Base-by-base conservation (phyloP, 2,797 vertebrate genomes). In the Cyprinella venusta region DNA sequence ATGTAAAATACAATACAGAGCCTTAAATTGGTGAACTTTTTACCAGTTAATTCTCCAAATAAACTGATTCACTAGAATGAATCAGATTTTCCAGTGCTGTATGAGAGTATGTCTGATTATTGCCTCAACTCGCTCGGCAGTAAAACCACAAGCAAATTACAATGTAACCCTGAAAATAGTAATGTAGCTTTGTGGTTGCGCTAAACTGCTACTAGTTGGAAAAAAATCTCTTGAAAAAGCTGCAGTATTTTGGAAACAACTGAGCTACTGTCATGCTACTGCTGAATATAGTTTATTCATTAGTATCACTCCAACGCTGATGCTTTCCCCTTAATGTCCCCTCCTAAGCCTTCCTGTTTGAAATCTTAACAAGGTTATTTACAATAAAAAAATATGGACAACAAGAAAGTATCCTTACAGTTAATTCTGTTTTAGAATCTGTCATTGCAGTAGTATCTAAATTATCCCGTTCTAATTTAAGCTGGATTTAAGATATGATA, bases 401-500 rank as follows among this genome's bases (percentile, higher is more conserved):
- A 50, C 12, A 45, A 33, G 63, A 19, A 74, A 40, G 19, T 15
- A 33, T n/a, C 6, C 64, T 24, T 65, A 26, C 8, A 18, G 8
- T 26, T 12, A 64, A 52, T 75, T 54, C 21, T 54, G 16, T 30
- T 72, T 50, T 42, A 30, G 13, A 13, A 12, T 67, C 21, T 67
- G 21, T 54, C n/a, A 76, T 30, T 72, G 24, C 26, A 63, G 26
- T 36, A 30, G 19, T 24, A 24, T 67, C 30, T 67, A 64, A 21
- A 59, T 76, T 3, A 65, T 56, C 42, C 26, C 9, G 9, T 19
- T 48, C 33, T 61, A 64, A 80, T 68, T n/a, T 45, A 50, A 76
- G 77, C 72, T 59, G 68, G 68, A 81, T 88, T 84, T 81, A 83
- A 30, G 36, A 61, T 42, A 64, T 40, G 36, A 80, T 76, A 77